Evolutionary conservation across 2,888 invertebrate genomes (phyloP).

Genomic region (Autographa pulchrina): DNA sequence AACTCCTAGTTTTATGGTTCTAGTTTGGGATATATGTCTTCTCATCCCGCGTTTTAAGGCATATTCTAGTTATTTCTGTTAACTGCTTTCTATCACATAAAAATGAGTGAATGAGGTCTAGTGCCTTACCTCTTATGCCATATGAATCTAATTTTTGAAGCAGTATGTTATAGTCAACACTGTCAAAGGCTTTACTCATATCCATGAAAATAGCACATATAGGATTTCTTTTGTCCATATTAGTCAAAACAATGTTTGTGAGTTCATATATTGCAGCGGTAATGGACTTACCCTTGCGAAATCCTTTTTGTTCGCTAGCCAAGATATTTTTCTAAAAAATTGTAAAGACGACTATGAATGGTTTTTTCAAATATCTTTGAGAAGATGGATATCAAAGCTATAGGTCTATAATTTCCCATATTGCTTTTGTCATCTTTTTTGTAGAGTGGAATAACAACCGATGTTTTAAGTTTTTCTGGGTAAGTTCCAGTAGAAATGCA

Average conservation of each 20-base stretch:
- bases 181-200: slow-evolving; percentile 11
- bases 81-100: background rate
- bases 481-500: slow-evolving; percentile 7
- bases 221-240: slow-evolving; percentile 7
- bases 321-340: slow-evolving; percentile 8
- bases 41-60: background rate
- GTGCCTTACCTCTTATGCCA: slow-evolving; percentile 5
- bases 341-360: background rate
- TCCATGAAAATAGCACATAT: slow-evolving; percentile 10
- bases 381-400: slow-evolving; percentile 1
- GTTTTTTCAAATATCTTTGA: background rate
- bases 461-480: slow-evolving; percentile 7
- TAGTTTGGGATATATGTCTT: background rate
- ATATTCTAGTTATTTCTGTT: slow-evolving; percentile 2
- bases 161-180: slow-evolving; percentile 9
- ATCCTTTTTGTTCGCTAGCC: slow-evolving; percentile 13
- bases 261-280: slow-evolving; percentile 9
- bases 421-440: slow-evolving; percentile 2
- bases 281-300: slow-evolving; percentile 10
- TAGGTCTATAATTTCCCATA: slow-evolving; percentile 2
- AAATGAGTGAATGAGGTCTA: slow-evolving; percentile 4
- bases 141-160: slow-evolving; percentile 7
- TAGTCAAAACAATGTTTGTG: background rate
- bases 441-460: background rate
- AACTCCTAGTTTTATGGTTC: slow-evolving; percentile 5